Evolutionary conservation across 1,140 invertebrate genomes (phyloP), one percentile per base, ranked within the genome.

Genomic region (Octopus sinensis): DNA sequence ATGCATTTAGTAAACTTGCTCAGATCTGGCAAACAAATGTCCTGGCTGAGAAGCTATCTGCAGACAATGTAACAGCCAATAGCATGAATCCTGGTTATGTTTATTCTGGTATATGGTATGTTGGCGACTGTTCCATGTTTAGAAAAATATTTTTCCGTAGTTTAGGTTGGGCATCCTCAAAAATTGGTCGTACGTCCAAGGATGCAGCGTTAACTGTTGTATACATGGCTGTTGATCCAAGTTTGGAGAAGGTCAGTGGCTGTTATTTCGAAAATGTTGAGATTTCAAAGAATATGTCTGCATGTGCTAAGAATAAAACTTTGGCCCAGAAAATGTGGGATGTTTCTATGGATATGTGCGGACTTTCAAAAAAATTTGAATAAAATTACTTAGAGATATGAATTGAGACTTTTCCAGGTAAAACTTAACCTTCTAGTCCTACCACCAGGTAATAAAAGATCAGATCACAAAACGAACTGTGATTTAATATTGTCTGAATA

Each of bases 1-100:
- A 78, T 51, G 43, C 43, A n/a, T 51, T 52, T 10, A 78, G 77
- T 10, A 78, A 78, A 78, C 77, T 78, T 4, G 77, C 51, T 10
- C 51, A 78, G 12, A 54, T 78, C 4, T 6, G 9, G 0, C 77
- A 78, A 51, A 54, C 77, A 52, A 78, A 54, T 13, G 51, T 53
- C 5, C 77, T 78, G 9, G 3, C 77, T 52, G 53, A 53, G 51
- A 23, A 54, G 10, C 51, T 78, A 51, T 10, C 43, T 10, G 77
- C 4, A 51, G 17, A 52, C 10, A 52, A 52, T 78, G 77, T 78
- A 51, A 17, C n/a, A 43, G 77, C 51, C 5, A 78, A 78, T 52
- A 53, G 51, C 17, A 23, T 78, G 52, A 30, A 78, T 51, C 77
- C 77, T 43, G 77, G 77, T 10, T 53, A 13, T 12, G 77, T 78